Evolutionary conservation across 1,140 invertebrate genomes (phyloP).

Genomic region (Trichomalopsis sarcophagae): DNA sequence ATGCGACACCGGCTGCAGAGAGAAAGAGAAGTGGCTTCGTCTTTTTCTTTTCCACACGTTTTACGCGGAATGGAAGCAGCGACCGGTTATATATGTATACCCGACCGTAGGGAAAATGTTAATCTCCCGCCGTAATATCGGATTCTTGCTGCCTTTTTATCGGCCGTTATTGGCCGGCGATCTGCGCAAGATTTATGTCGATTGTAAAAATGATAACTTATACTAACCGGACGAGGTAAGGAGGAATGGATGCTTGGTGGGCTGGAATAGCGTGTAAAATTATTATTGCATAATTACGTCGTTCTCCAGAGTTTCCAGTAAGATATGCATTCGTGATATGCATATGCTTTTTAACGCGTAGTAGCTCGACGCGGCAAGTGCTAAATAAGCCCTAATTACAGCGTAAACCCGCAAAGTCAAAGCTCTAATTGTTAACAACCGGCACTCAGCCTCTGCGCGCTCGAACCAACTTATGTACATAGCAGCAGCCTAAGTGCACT

Average conservation of each 20-base stretch:
- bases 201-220: not conserved
- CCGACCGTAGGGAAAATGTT: conserved; percentile 5
- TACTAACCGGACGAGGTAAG: not conserved
- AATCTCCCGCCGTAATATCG: not conserved
- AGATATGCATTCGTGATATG: no score
- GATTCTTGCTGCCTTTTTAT: not conserved
- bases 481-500: not conserved
- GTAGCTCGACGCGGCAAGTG: no score
- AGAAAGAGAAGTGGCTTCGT: not conserved
- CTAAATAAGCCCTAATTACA: no score
- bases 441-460: not conserved
- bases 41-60: not conserved
- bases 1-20: not conserved
- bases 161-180: not conserved
- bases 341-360: no score
- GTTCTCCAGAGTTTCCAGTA: not conserved
- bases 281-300: not conserved
- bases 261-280: not conserved
- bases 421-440: no score
- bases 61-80: not conserved
- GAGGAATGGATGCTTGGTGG: no score
- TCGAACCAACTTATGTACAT: not conserved
- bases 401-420: no score
- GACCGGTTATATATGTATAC: not conserved
- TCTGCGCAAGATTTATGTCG: not conserved